phyloP scores from a whole-genome alignment of 2,888 invertebrate species.

The Parnassius glacialis region DNA sequence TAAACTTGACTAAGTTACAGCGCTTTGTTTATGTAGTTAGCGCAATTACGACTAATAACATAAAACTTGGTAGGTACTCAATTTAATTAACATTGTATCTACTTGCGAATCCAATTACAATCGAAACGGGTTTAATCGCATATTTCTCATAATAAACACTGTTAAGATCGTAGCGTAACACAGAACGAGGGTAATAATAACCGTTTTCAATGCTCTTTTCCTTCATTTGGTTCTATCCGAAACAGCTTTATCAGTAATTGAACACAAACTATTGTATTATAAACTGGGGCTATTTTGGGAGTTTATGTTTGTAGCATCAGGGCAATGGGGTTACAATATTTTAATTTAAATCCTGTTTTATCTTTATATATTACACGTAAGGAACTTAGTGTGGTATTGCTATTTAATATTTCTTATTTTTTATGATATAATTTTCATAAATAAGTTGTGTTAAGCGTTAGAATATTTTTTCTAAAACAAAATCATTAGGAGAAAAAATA shows the following conservation, averaged over 20 bases:
- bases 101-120: constrained; percentile 33
- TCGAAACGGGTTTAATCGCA: constrained; percentile 36
- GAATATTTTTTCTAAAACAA: too few species aligned
- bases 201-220: constrained; percentile 50
- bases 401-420: too few species aligned
- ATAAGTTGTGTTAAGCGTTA: too few species aligned
- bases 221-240: constrained; percentile 51
- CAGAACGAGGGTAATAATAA: constrained; percentile 45
- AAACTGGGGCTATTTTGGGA: constrained; percentile 55
- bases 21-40: constrained; percentile 16
- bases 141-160: constrained; percentile 38
- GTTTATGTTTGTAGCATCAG: constrained; percentile 13
- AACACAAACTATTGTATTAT: constrained; percentile 60
- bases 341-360: too few species aligned
- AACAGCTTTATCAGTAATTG: constrained; percentile 63
- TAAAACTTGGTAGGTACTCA: constrained; percentile 28
- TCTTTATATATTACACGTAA: too few species aligned
- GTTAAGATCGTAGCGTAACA: constrained; percentile 33
- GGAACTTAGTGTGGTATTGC: too few species aligned
- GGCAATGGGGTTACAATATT: too few species aligned
- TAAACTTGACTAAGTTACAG: too few species aligned
- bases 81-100: constrained; percentile 30
- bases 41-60: constrained; percentile 10
- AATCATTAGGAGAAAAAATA: too few species aligned
- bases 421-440: too few species aligned